These are phyloP conservation scores for Eolophus roseicapilla DNA, from an alignment of 2,113 vertebrate genomes.

Conservation along the genomic window DNA sequence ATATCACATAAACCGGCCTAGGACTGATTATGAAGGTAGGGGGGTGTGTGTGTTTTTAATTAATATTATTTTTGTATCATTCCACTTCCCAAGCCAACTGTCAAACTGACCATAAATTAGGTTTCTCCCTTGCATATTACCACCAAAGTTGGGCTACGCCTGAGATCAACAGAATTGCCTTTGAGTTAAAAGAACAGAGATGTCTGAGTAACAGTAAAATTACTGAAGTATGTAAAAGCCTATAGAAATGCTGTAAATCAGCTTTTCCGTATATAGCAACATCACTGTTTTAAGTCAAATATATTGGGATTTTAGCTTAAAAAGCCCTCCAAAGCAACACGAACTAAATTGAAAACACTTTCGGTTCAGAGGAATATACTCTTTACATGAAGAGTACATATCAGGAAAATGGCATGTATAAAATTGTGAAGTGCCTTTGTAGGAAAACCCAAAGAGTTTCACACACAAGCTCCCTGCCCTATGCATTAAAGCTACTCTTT, in stretches of 20 bases:
- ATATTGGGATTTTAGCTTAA: neutral
- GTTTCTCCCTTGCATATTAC: neutral
- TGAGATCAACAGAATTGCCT: neutral
- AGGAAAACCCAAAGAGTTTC: neutral
- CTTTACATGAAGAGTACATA: neutral
- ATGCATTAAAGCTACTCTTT: neutral
- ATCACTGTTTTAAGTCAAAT: neutral
- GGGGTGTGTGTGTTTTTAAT: neutral
- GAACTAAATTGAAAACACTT: slow-evolving; percentile 19
- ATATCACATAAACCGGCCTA: neutral
- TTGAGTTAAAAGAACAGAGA: slow-evolving; percentile 17
- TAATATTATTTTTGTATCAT: neutral
- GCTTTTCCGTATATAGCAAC: neutral
- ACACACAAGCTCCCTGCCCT: neutral
- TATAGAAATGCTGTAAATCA: slow-evolving; percentile 10
- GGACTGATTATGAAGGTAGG: neutral
- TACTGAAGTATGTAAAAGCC: slow-evolving; percentile 37
- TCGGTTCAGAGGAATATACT: neutral
- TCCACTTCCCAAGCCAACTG: neutral
- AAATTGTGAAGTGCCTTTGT: neutral
- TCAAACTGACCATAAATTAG: neutral
- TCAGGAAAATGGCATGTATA: neutral
- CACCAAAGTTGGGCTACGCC: neutral
- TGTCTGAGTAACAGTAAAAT: slow-evolving; percentile 16
- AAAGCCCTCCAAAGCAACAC: slow-evolving; percentile 8